phyloP scores from a whole-genome alignment of 2,113 vertebrate species.

The Marmota monax region DNA sequence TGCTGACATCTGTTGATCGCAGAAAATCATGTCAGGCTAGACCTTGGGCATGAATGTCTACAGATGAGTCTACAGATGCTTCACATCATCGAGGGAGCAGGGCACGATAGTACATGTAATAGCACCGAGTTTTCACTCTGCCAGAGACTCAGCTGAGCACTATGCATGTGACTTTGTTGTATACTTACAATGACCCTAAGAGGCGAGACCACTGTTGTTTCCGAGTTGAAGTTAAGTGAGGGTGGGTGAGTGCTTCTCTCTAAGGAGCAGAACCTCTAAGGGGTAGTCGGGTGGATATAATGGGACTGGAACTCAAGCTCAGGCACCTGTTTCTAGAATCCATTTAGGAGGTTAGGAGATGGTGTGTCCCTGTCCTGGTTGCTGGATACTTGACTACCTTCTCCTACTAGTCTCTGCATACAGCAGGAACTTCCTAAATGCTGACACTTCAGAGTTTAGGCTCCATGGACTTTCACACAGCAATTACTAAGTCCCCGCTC shows the following conservation, averaged over 20 bases:
- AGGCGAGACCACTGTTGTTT: not conserved
- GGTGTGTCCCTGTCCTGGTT: not conserved
- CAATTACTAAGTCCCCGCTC: too few relatives aligned
- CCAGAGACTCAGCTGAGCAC: not conserved
- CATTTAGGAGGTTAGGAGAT: not conserved
- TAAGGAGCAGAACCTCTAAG: not conserved
- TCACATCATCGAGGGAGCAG: not conserved
- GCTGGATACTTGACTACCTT: not conserved
- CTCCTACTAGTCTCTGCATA: not conserved
- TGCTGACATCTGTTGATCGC: not conserved
- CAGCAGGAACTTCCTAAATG: not conserved
- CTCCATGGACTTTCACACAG: not conserved
- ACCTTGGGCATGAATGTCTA: not conserved
- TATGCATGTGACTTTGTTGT: conserved; percentile 20
- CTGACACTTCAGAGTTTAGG: not conserved
- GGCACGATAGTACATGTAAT: not conserved
- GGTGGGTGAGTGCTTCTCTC: not conserved
- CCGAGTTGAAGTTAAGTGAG: not conserved
- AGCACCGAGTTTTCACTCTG: not conserved
- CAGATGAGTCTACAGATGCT: not conserved
- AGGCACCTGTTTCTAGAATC: not conserved
- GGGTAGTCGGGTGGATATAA: not conserved
- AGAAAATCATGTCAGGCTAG: not conserved
- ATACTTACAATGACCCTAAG: not conserved
- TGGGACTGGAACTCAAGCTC: not conserved